phyloP scores from a whole-genome alignment of 2,888 invertebrate species.

The Neoascia interrupta region DNA sequence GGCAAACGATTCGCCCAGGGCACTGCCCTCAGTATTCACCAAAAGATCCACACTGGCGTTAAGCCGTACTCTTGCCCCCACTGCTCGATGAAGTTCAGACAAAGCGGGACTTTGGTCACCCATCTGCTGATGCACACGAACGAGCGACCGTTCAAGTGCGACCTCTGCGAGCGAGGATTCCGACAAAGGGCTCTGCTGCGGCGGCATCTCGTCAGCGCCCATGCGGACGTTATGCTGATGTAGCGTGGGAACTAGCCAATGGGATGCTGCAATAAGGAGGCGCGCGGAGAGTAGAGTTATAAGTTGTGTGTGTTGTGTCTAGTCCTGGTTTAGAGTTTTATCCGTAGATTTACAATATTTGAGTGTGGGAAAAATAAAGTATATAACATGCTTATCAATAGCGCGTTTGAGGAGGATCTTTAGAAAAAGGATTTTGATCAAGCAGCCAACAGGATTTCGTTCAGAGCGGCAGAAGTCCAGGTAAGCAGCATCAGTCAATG shows the following conservation, averaged over 20 bases:
- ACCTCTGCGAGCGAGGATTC: slow-evolving; percentile 54
- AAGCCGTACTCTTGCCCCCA: slow-evolving; percentile 60
- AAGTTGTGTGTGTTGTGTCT: slow-evolving; percentile 53
- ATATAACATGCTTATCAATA: not conserved
- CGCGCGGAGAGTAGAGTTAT: not conserved
- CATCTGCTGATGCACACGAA: slow-evolving; percentile 59
- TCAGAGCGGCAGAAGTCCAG: no score
- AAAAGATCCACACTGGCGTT: slow-evolving; percentile 58
- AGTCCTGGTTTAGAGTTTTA: slow-evolving; percentile 58
- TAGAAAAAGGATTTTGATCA: no score
- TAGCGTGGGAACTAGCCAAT: not conserved
- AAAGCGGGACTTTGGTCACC: slow-evolving; percentile 56
- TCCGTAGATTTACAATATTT: not conserved
- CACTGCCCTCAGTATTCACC: slow-evolving; percentile 46
- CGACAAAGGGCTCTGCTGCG: slow-evolving; percentile 41
- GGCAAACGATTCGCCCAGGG: slow-evolving; percentile 57
- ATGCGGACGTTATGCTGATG: not conserved
- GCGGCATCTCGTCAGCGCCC: slow-evolving; percentile 38
- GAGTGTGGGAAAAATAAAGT: slow-evolving; percentile 42
- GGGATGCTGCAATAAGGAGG: slow-evolving; percentile 40
- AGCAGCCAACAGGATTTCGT: no score
- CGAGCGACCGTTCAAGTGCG: slow-evolving; percentile 61
- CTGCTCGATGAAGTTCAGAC: slow-evolving; percentile 54
- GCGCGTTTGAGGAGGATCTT: no score
- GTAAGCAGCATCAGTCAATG: no score